Evolutionary conservation across 2,797 vertebrate genomes (phyloP).

Genomic region (Neostethus bicornis): DNA sequence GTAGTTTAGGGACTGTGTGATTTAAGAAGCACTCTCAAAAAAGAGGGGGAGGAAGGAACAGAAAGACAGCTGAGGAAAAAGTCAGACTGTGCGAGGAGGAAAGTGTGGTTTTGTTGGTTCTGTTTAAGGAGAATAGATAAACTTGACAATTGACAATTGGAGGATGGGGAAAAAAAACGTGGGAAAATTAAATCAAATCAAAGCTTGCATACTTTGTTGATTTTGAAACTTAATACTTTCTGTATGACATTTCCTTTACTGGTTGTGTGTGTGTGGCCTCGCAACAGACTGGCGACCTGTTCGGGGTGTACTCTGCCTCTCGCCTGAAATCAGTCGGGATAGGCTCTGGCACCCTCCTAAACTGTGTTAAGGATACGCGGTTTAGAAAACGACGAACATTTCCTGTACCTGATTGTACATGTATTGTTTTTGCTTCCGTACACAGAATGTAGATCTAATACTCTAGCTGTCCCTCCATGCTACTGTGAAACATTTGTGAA

Average conservation of each 20-base stretch:
- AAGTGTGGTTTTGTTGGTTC: conserved; percentile 27
- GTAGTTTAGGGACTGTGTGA: conserved; percentile 80
- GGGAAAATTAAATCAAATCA: conserved; percentile 7
- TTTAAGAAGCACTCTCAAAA: conserved; percentile 74
- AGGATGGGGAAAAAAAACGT: conserved; percentile 10
- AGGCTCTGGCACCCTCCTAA: too few relatives aligned
- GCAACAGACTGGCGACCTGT: too few relatives aligned
- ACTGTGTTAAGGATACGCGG: too few relatives aligned
- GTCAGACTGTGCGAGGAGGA: conserved; percentile 18
- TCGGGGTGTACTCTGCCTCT: too few relatives aligned
- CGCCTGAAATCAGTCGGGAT: too few relatives aligned
- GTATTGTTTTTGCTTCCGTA: too few relatives aligned
- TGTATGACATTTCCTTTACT: background rate
- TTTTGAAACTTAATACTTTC: conserved; percentile 1
- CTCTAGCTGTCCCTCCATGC: too few relatives aligned
- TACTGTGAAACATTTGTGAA: too few relatives aligned
- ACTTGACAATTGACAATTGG: conserved; percentile 5
- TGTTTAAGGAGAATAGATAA: conserved; percentile 37
- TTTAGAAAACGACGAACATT: too few relatives aligned
- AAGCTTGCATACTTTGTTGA: conserved; percentile 4
- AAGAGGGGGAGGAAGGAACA: conserved; percentile 15
- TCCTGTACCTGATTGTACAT: too few relatives aligned
- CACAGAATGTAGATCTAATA: too few relatives aligned
- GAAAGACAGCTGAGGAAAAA: conserved; percentile 12
- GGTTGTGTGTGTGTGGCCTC: too few relatives aligned